These are phyloP conservation scores for Ammodytes marinus DNA, from an alignment of 2,113 vertebrate genomes.

Conservation along the genomic window DNA sequence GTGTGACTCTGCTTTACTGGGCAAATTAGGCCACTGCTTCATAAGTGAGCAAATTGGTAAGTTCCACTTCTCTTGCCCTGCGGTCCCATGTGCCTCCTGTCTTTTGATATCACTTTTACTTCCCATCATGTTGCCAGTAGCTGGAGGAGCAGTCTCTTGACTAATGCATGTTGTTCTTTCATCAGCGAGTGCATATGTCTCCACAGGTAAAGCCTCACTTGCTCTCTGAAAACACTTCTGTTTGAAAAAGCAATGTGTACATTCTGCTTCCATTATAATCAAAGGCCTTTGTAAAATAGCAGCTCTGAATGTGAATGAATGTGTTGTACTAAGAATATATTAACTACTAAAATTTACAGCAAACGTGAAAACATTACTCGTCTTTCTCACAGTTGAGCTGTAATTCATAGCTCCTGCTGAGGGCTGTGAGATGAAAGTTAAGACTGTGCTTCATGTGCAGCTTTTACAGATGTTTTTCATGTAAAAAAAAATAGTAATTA, in stretches of 20 bases:
- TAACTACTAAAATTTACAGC: conserved; percentile 32
- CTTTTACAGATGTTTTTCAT: conserved; percentile 28
- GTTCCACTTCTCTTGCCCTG: conserved; percentile 67
- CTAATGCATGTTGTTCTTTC: conserved; percentile 65
- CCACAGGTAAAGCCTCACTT: conserved; percentile 67
- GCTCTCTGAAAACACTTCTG: conserved; percentile 39
- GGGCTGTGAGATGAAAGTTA: conserved; percentile 50
- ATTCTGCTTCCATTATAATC: conserved; percentile 17
- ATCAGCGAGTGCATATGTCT: conserved; percentile 60
- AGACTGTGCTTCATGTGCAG: neutral
- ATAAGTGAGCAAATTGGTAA: conserved; percentile 73
- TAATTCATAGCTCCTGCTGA: conserved; percentile 57
- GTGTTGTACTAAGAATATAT: conserved; percentile 40
- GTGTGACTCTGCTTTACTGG: conserved; percentile 47
- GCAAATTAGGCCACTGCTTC: conserved; percentile 71
- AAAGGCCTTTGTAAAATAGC: conserved; percentile 20
- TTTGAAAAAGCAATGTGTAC: conserved; percentile 36
- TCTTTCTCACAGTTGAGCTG: conserved; percentile 53
- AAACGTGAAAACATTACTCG: conserved; percentile 44
- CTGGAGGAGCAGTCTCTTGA: conserved; percentile 55
- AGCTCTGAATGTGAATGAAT: conserved; percentile 26
- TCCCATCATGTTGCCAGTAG: conserved; percentile 65
- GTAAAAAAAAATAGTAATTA: conserved; percentile 13
- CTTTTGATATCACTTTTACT: conserved; percentile 71
- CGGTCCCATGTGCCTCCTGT: conserved; percentile 66